A percentile compares a stretch with the other conserved stretches of the same genome.
Conservation (phyloP, 92 coral and sea anemone genomes). For the Siderastrea siderea region DNA sequence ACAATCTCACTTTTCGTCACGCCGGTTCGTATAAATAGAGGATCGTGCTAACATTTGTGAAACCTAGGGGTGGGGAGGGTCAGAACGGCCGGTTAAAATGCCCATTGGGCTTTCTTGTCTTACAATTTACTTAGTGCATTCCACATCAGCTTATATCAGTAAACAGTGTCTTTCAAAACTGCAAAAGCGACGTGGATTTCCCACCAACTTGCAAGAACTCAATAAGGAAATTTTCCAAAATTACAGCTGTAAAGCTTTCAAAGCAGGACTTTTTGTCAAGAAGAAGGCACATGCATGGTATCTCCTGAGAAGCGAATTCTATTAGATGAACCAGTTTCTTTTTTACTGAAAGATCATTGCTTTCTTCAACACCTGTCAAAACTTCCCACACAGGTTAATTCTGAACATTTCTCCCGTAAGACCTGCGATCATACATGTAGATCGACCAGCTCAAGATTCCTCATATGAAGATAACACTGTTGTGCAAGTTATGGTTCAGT, state of each 20-base stretch:
- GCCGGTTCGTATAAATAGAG: too few species aligned
- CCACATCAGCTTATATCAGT: slow-evolving; percentile 5
- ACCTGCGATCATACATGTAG: not conserved
- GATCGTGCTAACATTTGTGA: too few species aligned
- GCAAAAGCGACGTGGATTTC: slow-evolving; percentile 16
- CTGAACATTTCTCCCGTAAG: not conserved
- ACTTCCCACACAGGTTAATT: not conserved
- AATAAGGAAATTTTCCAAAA: slow-evolving; percentile 10
- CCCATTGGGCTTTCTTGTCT: not conserved
- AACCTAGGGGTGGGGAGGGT: too few species aligned
- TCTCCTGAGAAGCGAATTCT: too few species aligned
- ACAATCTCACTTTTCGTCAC: too few species aligned
- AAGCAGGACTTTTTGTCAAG: too few species aligned
- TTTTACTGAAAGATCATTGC: not conserved
- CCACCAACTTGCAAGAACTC: slow-evolving; percentile 13
- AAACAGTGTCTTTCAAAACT: slow-evolving; percentile 15
- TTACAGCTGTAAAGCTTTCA: slow-evolving; percentile 13
- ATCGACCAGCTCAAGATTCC: not conserved
- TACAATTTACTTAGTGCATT: slow-evolving; percentile 6
- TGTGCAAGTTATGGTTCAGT: slow-evolving; percentile 47
- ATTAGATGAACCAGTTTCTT: too few species aligned
- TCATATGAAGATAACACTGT: slow-evolving; percentile 11
- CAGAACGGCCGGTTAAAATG: too few species aligned
- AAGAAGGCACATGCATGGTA: too few species aligned
- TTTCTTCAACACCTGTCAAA: not conserved